phyloP scores from a whole-genome alignment of 2,888 invertebrate genomes.

The Pilophorus perplexus region DNA sequence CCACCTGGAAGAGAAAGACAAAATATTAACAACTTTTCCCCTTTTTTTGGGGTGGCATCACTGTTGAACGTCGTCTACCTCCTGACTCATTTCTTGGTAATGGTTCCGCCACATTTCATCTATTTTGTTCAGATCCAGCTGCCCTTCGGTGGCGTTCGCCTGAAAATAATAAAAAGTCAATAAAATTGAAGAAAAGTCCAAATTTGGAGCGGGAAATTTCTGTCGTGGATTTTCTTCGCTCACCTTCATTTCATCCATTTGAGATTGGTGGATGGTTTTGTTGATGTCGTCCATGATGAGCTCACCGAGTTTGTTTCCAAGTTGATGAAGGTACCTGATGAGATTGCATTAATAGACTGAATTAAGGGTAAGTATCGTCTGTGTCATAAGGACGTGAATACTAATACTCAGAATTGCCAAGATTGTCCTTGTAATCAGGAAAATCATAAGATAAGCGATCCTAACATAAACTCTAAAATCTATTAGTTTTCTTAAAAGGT shows the following conservation, averaged over 20 bases:
- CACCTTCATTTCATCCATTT: too few relatives aligned
- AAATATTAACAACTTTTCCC: background rate
- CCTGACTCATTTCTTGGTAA: conserved; percentile 39
- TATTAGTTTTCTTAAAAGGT: too few relatives aligned
- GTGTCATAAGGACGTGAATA: too few relatives aligned
- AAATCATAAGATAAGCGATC: too few relatives aligned
- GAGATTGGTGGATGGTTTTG: conserved; percentile 33
- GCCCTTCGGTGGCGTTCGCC: conserved; percentile 3
- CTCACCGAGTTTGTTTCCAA: conserved; percentile 31
- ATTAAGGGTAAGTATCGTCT: too few relatives aligned
- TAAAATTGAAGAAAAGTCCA: too few relatives aligned
- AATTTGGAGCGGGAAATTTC: too few relatives aligned
- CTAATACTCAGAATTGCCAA: too few relatives aligned
- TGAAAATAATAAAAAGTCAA: too few relatives aligned
- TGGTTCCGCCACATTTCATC: conserved; percentile 13
- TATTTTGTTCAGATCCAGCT: conserved; percentile 19
- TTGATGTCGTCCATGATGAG: conserved; percentile 39
- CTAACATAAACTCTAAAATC: too few relatives aligned
- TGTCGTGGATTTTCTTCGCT: background rate
- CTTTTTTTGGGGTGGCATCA: background rate
- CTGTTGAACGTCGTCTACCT: conserved; percentile 5
- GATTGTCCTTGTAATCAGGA: too few relatives aligned
- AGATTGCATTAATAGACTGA: background rate
- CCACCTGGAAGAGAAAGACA: conserved; percentile 3
- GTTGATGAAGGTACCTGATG: conserved; percentile 13